A percentile compares a stretch with the other conserved stretches of the same genome.
phyloP scores from a whole-genome alignment of 2,113 vertebrate species.

The Probosciger aterrimus region DNA sequence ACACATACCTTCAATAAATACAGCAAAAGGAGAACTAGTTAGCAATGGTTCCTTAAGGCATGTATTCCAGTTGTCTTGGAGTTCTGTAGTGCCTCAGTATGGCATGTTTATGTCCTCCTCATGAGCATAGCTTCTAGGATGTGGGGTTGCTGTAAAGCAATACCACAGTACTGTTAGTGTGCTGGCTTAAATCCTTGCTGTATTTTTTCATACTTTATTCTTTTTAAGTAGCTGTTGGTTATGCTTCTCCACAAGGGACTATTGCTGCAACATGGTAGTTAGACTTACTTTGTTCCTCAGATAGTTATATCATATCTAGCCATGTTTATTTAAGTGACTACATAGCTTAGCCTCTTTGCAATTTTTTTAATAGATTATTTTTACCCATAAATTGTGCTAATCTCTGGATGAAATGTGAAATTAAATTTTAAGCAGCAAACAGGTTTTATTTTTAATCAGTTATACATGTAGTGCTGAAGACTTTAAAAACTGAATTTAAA shows the following conservation, averaged over 20 bases:
- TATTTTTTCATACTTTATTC: not conserved
- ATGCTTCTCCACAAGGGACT: not conserved
- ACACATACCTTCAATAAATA: not conserved
- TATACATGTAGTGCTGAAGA: not conserved
- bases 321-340: not conserved
- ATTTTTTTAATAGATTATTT: not conserved
- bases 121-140: not conserved
- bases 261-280: not conserved
- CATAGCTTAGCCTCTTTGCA: not conserved
- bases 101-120: not conserved
- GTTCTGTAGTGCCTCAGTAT: not conserved
- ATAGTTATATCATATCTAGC: not conserved
- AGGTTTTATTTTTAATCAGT: not conserved
- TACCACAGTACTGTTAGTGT: not conserved
- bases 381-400: not conserved
- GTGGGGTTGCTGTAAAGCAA: not conserved
- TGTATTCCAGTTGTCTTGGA: not conserved
- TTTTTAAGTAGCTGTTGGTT: not conserved
- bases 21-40: not conserved
- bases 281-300: not conserved
- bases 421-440: not conserved
- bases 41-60: not conserved
- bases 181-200: not conserved
- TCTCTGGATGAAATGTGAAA: not conserved
- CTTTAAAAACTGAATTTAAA: not conserved